These are phyloP conservation scores for Macropus fuliginosus DNA, from an alignment of 2,797 vertebrate species.

Conservation along the genomic window DNA sequence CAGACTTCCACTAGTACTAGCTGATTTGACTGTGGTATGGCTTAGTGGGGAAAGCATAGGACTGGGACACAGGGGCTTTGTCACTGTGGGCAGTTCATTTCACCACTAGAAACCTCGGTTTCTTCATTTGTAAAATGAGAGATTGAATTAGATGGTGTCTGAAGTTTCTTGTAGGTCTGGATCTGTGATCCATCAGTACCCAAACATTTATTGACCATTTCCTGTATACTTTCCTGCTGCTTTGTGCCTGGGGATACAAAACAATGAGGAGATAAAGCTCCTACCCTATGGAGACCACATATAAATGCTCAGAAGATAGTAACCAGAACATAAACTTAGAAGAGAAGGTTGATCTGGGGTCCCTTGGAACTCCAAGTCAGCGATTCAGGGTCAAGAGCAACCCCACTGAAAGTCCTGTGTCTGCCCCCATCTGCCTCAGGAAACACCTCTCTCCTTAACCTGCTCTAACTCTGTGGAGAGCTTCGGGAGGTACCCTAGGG, in stretches of 20 bases:
- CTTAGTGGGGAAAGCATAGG: neutral
- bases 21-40: rapidly evolving
- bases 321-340: neutral
- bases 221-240: neutral
- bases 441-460: neutral
- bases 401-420: neutral
- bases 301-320: neutral
- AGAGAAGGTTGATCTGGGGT: neutral
- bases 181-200: neutral
- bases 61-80: neutral
- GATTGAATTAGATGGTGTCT: neutral
- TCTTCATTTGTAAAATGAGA: neutral
- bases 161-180: neutral
- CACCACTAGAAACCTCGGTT: neutral
- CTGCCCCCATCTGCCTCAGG: neutral
- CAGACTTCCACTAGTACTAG: neutral
- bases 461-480: neutral
- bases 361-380: neutral
- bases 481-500: neutral
- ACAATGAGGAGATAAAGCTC: neutral
- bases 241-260: neutral
- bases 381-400: neutral
- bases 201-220: neutral
- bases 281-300: neutral
- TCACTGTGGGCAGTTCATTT: neutral